These are phyloP conservation scores for Danaus plexippus DNA, from an alignment of 1,140 invertebrate species.

Conservation along the genomic window DNA sequence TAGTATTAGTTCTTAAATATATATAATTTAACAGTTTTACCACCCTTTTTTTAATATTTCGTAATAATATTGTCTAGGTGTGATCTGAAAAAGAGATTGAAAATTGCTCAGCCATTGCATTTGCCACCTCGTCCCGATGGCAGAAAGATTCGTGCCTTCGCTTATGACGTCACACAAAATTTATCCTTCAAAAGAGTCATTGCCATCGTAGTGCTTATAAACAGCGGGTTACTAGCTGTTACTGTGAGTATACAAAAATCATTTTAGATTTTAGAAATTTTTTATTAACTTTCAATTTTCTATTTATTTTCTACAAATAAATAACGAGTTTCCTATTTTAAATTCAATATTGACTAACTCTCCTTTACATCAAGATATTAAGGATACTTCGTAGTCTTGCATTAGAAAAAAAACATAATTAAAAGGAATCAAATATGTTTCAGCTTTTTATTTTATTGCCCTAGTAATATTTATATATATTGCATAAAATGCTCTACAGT, in stretches of 20 bases:
- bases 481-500: no score
- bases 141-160: conserved; percentile 90
- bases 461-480: no score
- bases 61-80: conserved; percentile 75
- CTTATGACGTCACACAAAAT: conserved; percentile 99
- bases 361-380: no score
- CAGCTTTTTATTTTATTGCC: no score
- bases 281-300: no score
- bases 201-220: conserved; percentile 92
- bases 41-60: conserved; percentile 1
- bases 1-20: conserved; percentile 38
- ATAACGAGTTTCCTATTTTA: no score
- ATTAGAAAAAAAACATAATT: no score
- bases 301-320: no score
- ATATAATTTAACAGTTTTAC: conserved; percentile 1
- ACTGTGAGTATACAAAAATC: conserved; percentile 77
- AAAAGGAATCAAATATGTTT: no score
- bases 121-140: conserved; percentile 96
- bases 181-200: conserved; percentile 96
- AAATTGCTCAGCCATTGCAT: conserved; percentile 99
- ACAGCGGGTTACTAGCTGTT: conserved; percentile 92
- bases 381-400: no score
- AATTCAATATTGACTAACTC: no score
- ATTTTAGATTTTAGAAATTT: not conserved
- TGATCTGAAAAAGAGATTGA: conserved; percentile 98